Percentiles rank a stretch among this genome's conserved stretches.
Evolutionary conservation across 2,888 invertebrate genomes (phyloP).

Genomic region (Dioctria rufipes): DNA sequence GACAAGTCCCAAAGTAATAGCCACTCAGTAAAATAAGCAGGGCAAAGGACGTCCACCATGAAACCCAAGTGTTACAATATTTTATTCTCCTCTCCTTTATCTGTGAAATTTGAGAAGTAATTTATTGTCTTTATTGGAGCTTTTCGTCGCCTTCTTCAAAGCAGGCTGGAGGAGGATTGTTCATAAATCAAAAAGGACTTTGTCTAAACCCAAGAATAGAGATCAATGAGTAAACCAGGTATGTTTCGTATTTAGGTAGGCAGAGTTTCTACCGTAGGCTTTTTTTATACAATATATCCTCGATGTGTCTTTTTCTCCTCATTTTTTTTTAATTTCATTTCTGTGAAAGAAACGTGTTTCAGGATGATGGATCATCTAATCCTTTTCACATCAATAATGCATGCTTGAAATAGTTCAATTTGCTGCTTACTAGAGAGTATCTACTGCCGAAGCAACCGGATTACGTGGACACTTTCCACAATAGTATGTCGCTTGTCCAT

Average conservation of each 20-base stretch:
- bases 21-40: constrained; percentile 1
- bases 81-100: constrained; percentile 22
- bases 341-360: constrained; percentile 12
- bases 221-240: constrained; percentile 19
- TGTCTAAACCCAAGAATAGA: constrained; percentile 23
- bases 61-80: constrained; percentile 34
- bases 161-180: constrained; percentile 7
- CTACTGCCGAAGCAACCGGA: background rate
- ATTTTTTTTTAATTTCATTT: background rate
- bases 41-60: constrained; percentile 40
- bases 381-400: constrained; percentile 53
- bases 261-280: background rate
- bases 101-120: constrained; percentile 48
- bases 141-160: constrained; percentile 45
- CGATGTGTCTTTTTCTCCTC: background rate
- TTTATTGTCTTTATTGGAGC: constrained; percentile 50
- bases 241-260: background rate
- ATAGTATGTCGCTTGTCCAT: background rate
- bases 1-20: constrained; percentile 42
- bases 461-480: background rate
- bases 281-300: background rate
- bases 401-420: constrained; percentile 53
- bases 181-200: constrained; percentile 53
- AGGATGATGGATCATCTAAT: constrained; percentile 47
- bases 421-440: constrained; percentile 48